Evolutionary conservation across 2,797 vertebrate genomes (phyloP).

Genomic region (Tamandua tetradactyla): DNA sequence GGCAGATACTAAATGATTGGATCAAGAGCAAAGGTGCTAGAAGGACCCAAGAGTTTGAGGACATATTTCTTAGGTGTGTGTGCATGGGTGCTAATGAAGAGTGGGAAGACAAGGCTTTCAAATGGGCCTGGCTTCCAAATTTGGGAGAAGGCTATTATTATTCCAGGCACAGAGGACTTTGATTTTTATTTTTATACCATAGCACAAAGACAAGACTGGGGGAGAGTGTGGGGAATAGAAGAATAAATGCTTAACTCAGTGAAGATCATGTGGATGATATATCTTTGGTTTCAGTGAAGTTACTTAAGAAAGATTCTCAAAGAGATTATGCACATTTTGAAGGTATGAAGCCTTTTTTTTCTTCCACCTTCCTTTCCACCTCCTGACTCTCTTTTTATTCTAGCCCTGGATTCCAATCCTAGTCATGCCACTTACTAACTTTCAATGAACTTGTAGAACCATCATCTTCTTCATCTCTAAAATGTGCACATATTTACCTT

Average conservation of each 20-base stretch:
- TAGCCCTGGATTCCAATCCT: neutral
- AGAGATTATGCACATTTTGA: neutral
- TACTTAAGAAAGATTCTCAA: neutral
- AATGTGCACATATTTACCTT: neutral
- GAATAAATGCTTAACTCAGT: neutral
- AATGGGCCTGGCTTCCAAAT: too few relatives aligned
- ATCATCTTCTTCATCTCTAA: neutral
- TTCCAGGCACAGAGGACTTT: neutral
- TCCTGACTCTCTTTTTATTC: neutral
- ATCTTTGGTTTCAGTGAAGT: neutral
- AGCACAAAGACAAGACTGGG: neutral
- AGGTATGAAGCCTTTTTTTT: neutral
- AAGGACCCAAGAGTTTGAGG: conserved; percentile 17
- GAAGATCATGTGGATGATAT: neutral
- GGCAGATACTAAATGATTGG: conserved; percentile 51
- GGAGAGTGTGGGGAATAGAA: too few relatives aligned
- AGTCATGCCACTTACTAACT: neutral
- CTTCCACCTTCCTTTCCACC: neutral
- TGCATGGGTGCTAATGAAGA: neutral
- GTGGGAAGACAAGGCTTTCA: neutral
- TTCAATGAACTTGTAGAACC: neutral
- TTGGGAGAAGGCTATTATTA: too few relatives aligned
- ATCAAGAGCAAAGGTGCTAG: conserved; percentile 45
- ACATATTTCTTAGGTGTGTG: neutral
- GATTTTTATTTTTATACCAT: neutral